Percentiles rank a stretch among this genome's conserved stretches.
phyloP scores from a whole-genome alignment of 2,113 vertebrate species.

The Sinocyclocheilus anshuiensis region DNA sequence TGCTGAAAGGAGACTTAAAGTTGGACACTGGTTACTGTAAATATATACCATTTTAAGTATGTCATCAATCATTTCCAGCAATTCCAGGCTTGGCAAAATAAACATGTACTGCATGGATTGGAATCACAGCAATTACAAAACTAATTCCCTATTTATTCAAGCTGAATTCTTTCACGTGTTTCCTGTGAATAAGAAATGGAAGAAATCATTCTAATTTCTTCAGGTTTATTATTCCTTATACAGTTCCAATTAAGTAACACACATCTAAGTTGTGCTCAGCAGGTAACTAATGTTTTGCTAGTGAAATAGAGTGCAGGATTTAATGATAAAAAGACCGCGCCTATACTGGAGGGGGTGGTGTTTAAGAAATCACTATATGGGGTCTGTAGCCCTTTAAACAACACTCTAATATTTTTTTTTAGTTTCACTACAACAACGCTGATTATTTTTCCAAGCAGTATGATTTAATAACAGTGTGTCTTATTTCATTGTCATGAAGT shows the following conservation, averaged over 20 bases:
- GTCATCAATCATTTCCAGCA: neutral
- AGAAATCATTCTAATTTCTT: constrained; percentile 60
- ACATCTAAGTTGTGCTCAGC: constrained; percentile 62
- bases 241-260: constrained; percentile 62
- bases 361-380: constrained; percentile 10
- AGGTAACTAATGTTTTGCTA: constrained; percentile 62
- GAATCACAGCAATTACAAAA: constrained; percentile 25
- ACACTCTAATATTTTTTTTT: neutral
- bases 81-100: neutral
- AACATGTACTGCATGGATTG: constrained; percentile 8
- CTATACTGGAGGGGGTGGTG: neutral
- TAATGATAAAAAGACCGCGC: constrained; percentile 62
- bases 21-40: neutral
- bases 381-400: constrained; percentile 13
- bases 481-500: neutral
- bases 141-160: constrained; percentile 16
- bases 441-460: neutral
- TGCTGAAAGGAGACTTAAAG: constrained; percentile 1
- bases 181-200: constrained; percentile 3
- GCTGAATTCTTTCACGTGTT: constrained; percentile 1
- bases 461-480: neutral
- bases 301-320: constrained; percentile 59
- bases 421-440: neutral
- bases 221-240: constrained; percentile 51
- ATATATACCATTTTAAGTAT: neutral